Conservation (phyloP, 2,113 vertebrate species). For the Syrrhaptes paradoxus region DNA sequence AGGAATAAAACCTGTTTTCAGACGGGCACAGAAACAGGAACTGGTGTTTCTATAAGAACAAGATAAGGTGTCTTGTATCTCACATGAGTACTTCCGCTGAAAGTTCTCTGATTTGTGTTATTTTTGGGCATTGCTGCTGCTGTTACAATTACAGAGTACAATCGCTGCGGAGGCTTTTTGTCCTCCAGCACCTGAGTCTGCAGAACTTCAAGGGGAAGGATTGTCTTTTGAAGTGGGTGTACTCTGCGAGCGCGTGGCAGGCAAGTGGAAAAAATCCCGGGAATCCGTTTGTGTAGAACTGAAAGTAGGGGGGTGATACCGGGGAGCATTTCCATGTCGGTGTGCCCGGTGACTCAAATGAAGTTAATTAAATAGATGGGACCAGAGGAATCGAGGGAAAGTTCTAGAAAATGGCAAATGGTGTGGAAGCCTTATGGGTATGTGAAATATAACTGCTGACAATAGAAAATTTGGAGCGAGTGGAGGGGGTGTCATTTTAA, state of each 20-base stretch:
- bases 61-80: background rate
- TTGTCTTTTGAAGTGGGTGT: background rate
- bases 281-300: background rate
- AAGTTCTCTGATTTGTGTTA: background rate
- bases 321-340: background rate
- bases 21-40: background rate
- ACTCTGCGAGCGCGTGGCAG: background rate
- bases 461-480: background rate
- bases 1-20: background rate
- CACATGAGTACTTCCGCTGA: background rate
- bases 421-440: background rate
- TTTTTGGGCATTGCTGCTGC: background rate
- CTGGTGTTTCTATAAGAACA: background rate
- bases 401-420: background rate
- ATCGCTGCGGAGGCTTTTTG: background rate
- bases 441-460: background rate
- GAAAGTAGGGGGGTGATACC: background rate
- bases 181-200: background rate
- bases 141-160: background rate
- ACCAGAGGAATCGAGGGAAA: background rate
- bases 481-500: background rate
- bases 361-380: background rate
- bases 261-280: background rate
- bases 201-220: background rate
- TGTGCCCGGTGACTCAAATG: background rate